These are phyloP conservation scores for Gymnocheta viridis DNA, from an alignment of 2,888 invertebrate genomes.

Conservation along the genomic window DNA sequence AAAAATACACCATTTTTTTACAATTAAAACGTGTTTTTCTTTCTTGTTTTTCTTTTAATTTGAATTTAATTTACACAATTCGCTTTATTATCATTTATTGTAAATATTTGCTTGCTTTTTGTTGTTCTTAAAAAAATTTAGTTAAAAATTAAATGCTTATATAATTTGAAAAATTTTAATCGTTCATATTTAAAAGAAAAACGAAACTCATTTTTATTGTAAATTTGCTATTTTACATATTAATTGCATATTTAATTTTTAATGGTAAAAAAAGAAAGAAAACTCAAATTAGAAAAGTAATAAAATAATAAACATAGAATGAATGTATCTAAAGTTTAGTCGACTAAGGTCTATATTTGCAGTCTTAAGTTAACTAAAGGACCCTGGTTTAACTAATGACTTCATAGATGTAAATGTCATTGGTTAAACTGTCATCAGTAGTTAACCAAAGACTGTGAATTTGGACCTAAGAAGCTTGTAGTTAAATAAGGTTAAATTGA, in stretches of 20 bases:
- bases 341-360: no score
- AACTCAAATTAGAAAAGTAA: slow-evolving; percentile 15
- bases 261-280: slow-evolving; percentile 13
- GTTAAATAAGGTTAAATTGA: no score
- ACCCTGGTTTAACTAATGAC: no score
- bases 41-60: slow-evolving; percentile 58
- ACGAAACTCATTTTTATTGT: slow-evolving; percentile 49
- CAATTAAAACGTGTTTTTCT: slow-evolving; percentile 59
- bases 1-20: slow-evolving; percentile 46
- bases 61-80: slow-evolving; percentile 31
- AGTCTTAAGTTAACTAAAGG: no score
- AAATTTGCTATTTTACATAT: slow-evolving; percentile 46
- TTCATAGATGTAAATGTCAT: no score
- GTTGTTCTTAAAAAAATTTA: slow-evolving; percentile 17
- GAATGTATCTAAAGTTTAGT: no score
- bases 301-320: not conserved
- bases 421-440: no score
- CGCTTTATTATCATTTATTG: slow-evolving; percentile 6
- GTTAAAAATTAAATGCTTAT: slow-evolving; percentile 39
- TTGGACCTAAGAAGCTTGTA: no score
- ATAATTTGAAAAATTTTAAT: slow-evolving; percentile 17
- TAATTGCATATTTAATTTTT: slow-evolving; percentile 13
- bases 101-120: slow-evolving; percentile 55
- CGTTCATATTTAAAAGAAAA: slow-evolving; percentile 44
- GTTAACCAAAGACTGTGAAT: no score